These are phyloP conservation scores for Cheilosia scutellata DNA, from an alignment of 2,888 invertebrate genomes.

Conservation along the genomic window DNA sequence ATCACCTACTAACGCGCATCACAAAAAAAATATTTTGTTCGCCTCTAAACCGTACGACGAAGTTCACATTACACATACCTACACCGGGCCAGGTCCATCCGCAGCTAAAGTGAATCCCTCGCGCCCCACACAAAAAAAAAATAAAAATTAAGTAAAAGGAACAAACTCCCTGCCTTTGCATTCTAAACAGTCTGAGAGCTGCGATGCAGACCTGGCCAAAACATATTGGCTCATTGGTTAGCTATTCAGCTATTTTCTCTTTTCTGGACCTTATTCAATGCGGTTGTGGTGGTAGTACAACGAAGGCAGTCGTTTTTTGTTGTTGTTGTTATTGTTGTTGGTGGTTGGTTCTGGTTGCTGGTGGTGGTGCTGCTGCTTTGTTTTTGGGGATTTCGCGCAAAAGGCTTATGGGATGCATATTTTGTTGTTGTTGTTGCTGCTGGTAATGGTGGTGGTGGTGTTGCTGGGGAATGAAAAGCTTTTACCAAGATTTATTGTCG, in stretches of 20 bases:
- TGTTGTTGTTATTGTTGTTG: slow-evolving; percentile 26
- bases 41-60: slow-evolving; percentile 34
- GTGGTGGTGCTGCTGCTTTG: slow-evolving; percentile 49
- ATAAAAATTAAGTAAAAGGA: slow-evolving; percentile 9
- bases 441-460: slow-evolving; percentile 45
- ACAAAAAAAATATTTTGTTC: slow-evolving; percentile 63
- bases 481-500: slow-evolving; percentile 75
- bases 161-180: slow-evolving; percentile 60
- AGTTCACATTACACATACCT: slow-evolving; percentile 39
- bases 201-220: slow-evolving; percentile 50
- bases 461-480: slow-evolving; percentile 72
- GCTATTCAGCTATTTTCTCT: slow-evolving; percentile 70
- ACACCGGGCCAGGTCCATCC: slow-evolving; percentile 7
- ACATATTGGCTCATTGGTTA: slow-evolving; percentile 74
- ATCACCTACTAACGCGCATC: slow-evolving; percentile 72
- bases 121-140: slow-evolving; percentile 17
- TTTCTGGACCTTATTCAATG: slow-evolving; percentile 55
- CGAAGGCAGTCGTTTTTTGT: background rate
- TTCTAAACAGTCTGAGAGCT: slow-evolving; percentile 48
- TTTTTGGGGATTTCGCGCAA: slow-evolving; percentile 54
- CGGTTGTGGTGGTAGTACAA: slow-evolving; percentile 16
- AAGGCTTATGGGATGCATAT: slow-evolving; percentile 58
- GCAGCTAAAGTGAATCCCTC: slow-evolving; percentile 12
- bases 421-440: slow-evolving; percentile 43
- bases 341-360: background rate